These are phyloP conservation scores for Zygaena filipendulae DNA, from an alignment of 2,888 invertebrate species.

Conservation along the genomic window DNA sequence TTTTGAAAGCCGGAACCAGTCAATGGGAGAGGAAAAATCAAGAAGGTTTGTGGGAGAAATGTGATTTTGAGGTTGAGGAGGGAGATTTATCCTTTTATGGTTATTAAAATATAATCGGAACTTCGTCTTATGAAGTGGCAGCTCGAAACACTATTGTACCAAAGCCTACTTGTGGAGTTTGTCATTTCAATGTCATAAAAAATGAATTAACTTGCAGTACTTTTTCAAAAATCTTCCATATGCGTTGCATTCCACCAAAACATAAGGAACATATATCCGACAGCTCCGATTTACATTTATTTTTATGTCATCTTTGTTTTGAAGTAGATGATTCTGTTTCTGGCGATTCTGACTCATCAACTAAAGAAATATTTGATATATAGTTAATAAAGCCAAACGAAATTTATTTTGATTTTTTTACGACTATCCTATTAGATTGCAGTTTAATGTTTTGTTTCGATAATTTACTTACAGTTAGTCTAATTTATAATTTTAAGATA, in stretches of 20 bases:
- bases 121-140: no score
- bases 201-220: constrained; percentile 5
- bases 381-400: not conserved
- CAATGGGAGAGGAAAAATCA: no score
- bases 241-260: not conserved
- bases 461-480: no score
- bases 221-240: constrained; percentile 1
- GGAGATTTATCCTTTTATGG: no score
- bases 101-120: no score
- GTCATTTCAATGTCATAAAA: constrained; percentile 2
- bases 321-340: not conserved
- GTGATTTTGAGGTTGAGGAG: no score
- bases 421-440: not conserved
- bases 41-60: no score
- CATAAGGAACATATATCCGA: not conserved
- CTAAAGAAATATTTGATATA: not conserved
- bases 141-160: no score
- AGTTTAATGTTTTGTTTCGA: not conserved
- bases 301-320: not conserved
- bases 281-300: not conserved
- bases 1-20: no score
- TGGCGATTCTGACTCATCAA: not conserved
- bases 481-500: not conserved
- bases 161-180: constrained; percentile 2
- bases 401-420: not conserved